These are phyloP conservation scores for Orestias chungarensis DNA, from an alignment of 2,797 vertebrate genomes.

Conservation along the genomic window DNA sequence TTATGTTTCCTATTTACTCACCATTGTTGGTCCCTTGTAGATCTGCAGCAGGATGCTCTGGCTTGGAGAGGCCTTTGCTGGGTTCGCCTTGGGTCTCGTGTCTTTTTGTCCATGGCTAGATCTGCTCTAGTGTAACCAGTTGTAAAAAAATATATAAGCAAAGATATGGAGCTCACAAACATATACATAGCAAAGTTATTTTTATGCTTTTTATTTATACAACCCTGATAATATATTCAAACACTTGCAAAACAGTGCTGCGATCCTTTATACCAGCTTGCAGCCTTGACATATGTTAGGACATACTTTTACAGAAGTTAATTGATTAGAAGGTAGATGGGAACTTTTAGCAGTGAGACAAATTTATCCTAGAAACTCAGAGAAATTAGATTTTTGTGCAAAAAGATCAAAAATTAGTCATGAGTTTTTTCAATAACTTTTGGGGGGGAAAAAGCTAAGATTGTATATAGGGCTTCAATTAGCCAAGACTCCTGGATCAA, in stretches of 20 bases:
- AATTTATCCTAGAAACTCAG: background rate
- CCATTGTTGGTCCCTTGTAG: too few relatives aligned
- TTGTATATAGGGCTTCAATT: background rate
- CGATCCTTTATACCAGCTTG: too few relatives aligned
- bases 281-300: background rate
- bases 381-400: background rate
- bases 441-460: background rate
- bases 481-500: background rate
- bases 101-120: too few relatives aligned
- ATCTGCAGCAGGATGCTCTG: too few relatives aligned
- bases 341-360: background rate
- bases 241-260: background rate
- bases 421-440: background rate
- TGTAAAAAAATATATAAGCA: too few relatives aligned
- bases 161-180: too few relatives aligned
- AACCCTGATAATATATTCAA: background rate
- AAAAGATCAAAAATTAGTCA: background rate
- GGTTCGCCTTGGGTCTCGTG: too few relatives aligned
- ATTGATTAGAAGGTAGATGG: background rate
- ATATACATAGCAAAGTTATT: background rate
- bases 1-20: too few relatives aligned
- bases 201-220: background rate
- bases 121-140: too few relatives aligned
- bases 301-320: background rate
- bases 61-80: too few relatives aligned